phyloP scores from a whole-genome alignment of 2,888 invertebrate genomes.

The Pristionchus japonicus region DNA sequence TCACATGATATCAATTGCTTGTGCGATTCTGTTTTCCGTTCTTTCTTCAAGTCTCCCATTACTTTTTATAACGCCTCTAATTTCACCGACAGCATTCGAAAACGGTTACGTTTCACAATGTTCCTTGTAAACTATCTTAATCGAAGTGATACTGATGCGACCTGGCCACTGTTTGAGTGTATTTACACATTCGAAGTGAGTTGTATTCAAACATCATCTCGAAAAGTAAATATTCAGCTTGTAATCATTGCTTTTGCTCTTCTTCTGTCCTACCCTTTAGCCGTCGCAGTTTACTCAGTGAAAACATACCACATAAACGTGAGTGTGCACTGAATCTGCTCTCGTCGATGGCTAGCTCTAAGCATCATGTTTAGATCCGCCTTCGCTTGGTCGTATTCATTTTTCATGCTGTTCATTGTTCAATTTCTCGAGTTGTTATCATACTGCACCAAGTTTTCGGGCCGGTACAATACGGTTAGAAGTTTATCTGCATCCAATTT shows the following conservation, averaged over 20 bases:
- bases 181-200: background rate
- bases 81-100: background rate
- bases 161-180: background rate
- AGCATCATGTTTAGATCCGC: slow-evolving; percentile 5
- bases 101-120: background rate
- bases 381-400: background rate
- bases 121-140: background rate
- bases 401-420: background rate
- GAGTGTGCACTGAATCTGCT: background rate
- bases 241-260: background rate
- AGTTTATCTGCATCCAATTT: background rate
- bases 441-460: background rate
- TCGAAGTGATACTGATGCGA: background rate
- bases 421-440: background rate
- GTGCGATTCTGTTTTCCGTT: background rate
- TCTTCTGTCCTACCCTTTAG: background rate
- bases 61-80: background rate
- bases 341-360: too few relatives aligned
- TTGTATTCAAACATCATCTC: background rate
- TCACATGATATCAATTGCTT: too few relatives aligned
- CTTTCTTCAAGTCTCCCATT: background rate
- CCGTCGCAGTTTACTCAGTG: background rate
- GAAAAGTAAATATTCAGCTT: background rate
- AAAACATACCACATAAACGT: background rate
- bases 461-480: background rate